phyloP scores from a whole-genome alignment of 2,888 invertebrate species.

The Eustalomyia histrio region DNA sequence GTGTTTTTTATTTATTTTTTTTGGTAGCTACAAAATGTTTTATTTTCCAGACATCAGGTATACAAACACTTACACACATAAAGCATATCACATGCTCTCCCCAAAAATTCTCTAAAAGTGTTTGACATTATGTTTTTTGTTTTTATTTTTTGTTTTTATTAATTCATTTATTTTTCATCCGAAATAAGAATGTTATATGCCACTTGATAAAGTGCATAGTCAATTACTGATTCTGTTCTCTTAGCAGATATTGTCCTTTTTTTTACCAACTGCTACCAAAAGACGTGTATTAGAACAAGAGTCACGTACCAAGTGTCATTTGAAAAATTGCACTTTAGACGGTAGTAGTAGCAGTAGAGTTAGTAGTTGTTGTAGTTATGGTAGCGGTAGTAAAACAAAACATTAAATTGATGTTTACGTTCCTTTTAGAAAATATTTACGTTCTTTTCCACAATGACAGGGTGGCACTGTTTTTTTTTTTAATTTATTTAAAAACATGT shows the following conservation, averaged over 20 bases:
- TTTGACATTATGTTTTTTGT: not conserved
- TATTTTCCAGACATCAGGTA: not conserved
- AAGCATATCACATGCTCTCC: not conserved
- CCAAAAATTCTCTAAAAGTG: not conserved
- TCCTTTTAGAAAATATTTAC: constrained; percentile 42
- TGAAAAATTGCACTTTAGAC: constrained; percentile 62
- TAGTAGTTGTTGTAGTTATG: not conserved
- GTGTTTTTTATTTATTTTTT: not conserved
- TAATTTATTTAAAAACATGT: not conserved
- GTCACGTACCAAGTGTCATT: constrained; percentile 63
- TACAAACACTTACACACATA: not conserved
- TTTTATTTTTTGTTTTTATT: constrained; percentile 11
- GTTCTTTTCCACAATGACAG: constrained; percentile 12
- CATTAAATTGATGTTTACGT: constrained; percentile 57
- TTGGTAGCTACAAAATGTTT: not conserved
- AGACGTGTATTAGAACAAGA: constrained; percentile 57
- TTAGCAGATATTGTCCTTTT: constrained; percentile 30
- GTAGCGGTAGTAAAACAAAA: constrained; percentile 34
- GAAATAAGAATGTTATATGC: constrained; percentile 4
- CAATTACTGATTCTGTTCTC: constrained; percentile 48
- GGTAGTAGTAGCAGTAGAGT: constrained; percentile 2
- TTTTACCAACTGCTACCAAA: constrained; percentile 53
- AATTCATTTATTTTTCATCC: constrained; percentile 34
- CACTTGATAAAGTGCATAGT: constrained; percentile 56
- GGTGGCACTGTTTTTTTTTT: not conserved